These are phyloP conservation scores for Dyspetes luteomarginatus DNA, from an alignment of 2,888 invertebrate genomes.

Conservation along the genomic window DNA sequence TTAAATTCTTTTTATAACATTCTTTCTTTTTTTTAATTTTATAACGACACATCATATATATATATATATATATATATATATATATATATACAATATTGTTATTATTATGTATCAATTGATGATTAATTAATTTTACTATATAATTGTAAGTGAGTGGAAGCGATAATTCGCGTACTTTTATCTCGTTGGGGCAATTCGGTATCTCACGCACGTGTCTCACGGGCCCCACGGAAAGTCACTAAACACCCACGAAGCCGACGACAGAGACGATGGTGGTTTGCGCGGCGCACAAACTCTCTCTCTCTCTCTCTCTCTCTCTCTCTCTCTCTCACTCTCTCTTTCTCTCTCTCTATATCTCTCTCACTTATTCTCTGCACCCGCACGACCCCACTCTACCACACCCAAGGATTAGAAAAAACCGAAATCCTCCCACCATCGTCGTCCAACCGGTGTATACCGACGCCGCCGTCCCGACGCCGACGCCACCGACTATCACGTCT, in stretches of 20 bases:
- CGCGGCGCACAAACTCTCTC: conserved; percentile 56
- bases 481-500: conserved; percentile 46
- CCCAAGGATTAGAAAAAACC: conserved; percentile 80
- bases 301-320: no score
- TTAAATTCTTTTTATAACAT: neutral
- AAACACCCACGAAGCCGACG: conserved; percentile 69
- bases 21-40: neutral
- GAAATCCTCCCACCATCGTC: conserved; percentile 73
- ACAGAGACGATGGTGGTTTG: conserved; percentile 67
- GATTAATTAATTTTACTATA: neutral
- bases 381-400: conserved; percentile 76
- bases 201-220: conserved; percentile 77
- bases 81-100: neutral
- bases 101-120: neutral
- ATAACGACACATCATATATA: neutral
- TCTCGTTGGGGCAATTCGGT: conserved; percentile 39
- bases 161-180: conserved; percentile 45
- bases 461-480: conserved; percentile 58
- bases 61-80: neutral
- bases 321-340: no score
- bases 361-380: conserved; percentile 55
- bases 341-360: conserved; percentile 35
- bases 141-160: neutral
- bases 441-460: conserved; percentile 48
- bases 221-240: conserved; percentile 75